Evolutionary conservation across 30 jellyfish, hydroid and myxozoan species (phyloP).

Genomic region (Morbakka virulenta): DNA sequence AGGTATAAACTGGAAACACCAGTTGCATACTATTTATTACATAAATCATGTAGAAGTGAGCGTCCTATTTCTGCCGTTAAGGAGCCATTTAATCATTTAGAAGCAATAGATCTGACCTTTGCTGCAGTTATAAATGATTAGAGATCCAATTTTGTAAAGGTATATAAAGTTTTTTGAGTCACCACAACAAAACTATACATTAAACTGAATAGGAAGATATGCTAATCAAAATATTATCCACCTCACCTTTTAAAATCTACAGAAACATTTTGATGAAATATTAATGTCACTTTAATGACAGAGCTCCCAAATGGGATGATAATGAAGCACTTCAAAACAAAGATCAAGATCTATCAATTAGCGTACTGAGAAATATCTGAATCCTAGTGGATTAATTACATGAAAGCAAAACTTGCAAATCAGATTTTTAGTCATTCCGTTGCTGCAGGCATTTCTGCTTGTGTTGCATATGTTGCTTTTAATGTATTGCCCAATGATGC

Average conservation of each 20-base stretch:
- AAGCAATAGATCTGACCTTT: background rate
- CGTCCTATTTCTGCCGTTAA: background rate
- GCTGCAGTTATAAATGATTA: conserved; percentile 16
- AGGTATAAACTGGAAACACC: conserved; percentile 57
- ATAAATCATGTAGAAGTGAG: background rate
- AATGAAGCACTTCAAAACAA: background rate
- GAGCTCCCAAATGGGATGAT: conserved; percentile 11
- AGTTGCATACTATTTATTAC: conserved; percentile 14
- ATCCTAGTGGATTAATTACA: background rate
- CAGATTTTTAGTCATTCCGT: conserved; percentile 29
- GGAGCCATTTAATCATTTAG: conserved; percentile 12
- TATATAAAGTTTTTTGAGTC: background rate
- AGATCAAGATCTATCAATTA: background rate
- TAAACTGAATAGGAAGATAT: conserved; percentile 3
- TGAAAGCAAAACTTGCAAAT: conserved; percentile 36
- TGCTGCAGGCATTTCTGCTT: conserved; percentile 15
- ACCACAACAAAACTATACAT: conserved; percentile 2
- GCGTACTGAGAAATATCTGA: background rate
- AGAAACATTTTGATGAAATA: conserved; percentile 13
- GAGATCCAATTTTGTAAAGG: conserved; percentile 6
- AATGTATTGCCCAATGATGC: conserved; percentile 12
- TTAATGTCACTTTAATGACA: background rate
- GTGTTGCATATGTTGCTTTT: conserved; percentile 6
- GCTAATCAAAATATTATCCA: conserved; percentile 6
- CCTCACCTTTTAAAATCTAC: conserved; percentile 13